Percentiles rank a stretch among this genome's conserved stretches.
Conservation (phyloP, 2,888 invertebrate genomes). For the Neoascia interrupta region DNA sequence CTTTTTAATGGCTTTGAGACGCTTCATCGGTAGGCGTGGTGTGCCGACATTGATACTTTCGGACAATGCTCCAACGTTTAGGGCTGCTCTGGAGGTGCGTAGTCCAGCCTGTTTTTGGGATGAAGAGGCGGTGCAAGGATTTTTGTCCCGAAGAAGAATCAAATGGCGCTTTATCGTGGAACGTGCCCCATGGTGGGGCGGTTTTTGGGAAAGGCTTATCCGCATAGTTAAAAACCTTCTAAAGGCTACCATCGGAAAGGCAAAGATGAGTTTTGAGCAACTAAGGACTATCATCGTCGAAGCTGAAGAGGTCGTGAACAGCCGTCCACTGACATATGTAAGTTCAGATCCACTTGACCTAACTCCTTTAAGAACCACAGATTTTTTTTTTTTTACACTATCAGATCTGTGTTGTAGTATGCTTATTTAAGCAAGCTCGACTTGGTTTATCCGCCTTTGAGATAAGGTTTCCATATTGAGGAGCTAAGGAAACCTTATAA, state of each 20-base stretch:
- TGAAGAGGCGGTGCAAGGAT: background rate
- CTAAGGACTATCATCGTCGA: background rate
- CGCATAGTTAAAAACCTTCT: background rate
- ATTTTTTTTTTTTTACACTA: too few relatives aligned
- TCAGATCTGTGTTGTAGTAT: too few relatives aligned
- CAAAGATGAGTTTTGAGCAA: background rate
- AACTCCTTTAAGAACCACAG: background rate
- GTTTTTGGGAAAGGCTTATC: background rate
- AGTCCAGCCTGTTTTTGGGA: background rate
- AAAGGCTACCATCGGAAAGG: background rate
- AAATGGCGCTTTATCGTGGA: background rate
- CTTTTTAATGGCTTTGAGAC: background rate
- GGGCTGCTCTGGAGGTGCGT: background rate
- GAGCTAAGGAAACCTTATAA: too few relatives aligned
- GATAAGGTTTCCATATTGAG: too few relatives aligned
- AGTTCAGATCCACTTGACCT: background rate
- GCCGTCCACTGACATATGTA: background rate
- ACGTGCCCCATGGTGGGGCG: background rate
- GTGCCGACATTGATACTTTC: background rate
- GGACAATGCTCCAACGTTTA: constrained; percentile 1
- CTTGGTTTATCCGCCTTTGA: too few relatives aligned
- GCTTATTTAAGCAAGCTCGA: too few relatives aligned
- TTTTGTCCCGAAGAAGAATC: background rate
- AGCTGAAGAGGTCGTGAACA: background rate
- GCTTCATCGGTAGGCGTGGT: background rate